A percentile compares a stretch with the other conserved stretches of the same genome.
Conservation (phyloP, 2,797 vertebrate genomes). For the Hirundo rustica region DNA sequence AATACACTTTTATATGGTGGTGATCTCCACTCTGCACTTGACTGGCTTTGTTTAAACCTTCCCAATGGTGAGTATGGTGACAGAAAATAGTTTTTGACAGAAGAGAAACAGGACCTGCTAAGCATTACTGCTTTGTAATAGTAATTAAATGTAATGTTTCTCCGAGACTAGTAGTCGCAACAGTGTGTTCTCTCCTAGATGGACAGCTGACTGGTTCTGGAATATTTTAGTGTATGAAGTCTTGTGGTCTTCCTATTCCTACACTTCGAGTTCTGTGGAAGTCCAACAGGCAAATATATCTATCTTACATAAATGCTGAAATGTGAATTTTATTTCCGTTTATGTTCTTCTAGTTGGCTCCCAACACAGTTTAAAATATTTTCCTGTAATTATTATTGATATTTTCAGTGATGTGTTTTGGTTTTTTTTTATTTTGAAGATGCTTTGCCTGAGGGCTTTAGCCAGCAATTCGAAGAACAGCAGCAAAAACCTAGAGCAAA, state of each 20-base stretch:
- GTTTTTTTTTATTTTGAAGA: constrained; percentile 74
- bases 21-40: constrained; percentile 95
- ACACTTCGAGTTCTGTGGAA: not conserved
- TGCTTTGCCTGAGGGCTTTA: constrained; percentile 93
- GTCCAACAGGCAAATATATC: not conserved
- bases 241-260: not conserved
- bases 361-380: not conserved
- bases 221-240: not conserved
- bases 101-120: not conserved
- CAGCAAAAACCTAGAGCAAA: constrained; percentile 83
- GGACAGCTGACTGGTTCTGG: not conserved
- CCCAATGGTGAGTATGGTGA: constrained; percentile 83
- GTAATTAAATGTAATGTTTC: not conserved
- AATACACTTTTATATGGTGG: constrained; percentile 92
- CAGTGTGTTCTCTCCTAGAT: not conserved
- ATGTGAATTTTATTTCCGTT: not conserved
- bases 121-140: not conserved
- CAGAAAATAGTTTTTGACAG: not conserved
- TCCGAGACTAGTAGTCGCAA: not conserved
- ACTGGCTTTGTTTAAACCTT: constrained; percentile 98
- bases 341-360: not conserved
- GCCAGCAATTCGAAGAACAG: constrained; percentile 92
- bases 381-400: not conserved
- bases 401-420: not conserved
- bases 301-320: not conserved